Evolutionary conservation across 2,113 vertebrate species (phyloP).

Genomic region (Mormyrus lacerda): DNA sequence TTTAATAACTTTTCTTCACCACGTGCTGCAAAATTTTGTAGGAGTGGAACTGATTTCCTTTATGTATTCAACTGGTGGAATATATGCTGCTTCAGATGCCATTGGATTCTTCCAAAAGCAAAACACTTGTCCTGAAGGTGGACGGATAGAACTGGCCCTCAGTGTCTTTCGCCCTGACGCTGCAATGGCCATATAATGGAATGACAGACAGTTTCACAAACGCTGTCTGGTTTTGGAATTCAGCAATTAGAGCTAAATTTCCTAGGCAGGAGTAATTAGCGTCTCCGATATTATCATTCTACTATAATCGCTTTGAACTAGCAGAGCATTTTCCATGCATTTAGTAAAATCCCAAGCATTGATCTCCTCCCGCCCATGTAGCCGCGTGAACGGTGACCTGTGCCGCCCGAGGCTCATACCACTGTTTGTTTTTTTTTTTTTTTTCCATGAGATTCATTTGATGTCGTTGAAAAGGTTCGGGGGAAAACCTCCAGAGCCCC

Average conservation of each 20-base stretch:
- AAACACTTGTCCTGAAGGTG: not conserved
- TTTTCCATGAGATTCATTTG: not conserved
- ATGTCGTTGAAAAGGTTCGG: not conserved
- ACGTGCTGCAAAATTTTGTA: not conserved
- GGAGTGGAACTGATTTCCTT: not conserved
- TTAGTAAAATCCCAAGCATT: not conserved
- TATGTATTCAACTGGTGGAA: not conserved
- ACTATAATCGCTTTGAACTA: not conserved
- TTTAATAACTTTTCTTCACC: no score
- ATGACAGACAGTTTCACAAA: not conserved
- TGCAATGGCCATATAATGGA: not conserved
- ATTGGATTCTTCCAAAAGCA: not conserved
- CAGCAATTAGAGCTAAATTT: not conserved
- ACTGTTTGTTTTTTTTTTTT: not conserved
- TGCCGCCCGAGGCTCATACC: not conserved
- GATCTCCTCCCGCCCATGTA: not conserved
- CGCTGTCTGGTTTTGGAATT: not conserved
- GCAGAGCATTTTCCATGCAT: not conserved
- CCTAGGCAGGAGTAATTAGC: not conserved
- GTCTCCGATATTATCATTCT: not conserved
- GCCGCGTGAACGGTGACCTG: not conserved
- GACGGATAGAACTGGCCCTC: not conserved
- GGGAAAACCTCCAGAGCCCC: not conserved
- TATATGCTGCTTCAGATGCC: not conserved
- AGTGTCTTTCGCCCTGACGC: not conserved